Base-by-base conservation (phyloP, 1,140 invertebrate genomes). In the Homalodisca vitripennis region DNA sequence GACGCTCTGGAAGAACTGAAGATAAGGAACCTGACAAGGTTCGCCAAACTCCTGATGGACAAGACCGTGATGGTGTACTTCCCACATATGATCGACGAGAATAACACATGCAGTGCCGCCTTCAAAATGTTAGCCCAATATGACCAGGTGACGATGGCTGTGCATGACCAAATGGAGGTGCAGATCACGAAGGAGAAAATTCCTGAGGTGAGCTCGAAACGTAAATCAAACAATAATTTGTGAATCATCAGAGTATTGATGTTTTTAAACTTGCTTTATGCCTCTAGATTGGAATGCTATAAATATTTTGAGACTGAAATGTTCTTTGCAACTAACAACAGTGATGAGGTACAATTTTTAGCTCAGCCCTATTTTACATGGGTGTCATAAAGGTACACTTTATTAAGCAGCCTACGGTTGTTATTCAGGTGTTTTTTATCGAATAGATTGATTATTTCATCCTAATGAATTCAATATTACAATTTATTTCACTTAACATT, bases 1-100 rank as follows among this genome's bases (percentile, higher is more conserved):
- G 69, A 73, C 30, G 53, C 70, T 55, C 47, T 75, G 66, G 68
- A 71, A 14, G 57, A 71, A 46, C 47, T 67, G 41, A 73, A 72
- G 63, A 63, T 71, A 24, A 17, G 72, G 6, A 66, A 62, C 24
- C 51, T 73, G n/a, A 73, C 70, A 57, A 29, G 68, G 26, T 66
- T 76, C 22, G 71, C 73, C 14, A 47, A 65, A 14, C 24, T 67
- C 20, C n/a, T 73, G 12, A 47, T 51, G n/a, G 66, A 67, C 1
- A 69, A 74, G 46, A 72, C 73, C 0, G 47, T 75, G 17, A 71
- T 74, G 14, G 1, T 76, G 20, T 76, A 70, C 48, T 76, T 76
- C 24, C 75, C 75, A 32, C 75, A 75, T 14, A 71, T 72, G 17
- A 60, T 74, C 30, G 60, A 68, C 2, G 71, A 70, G 13, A 72